These are phyloP conservation scores for Sebastes vulpes DNA, from an alignment of 2,797 vertebrate genomes.

Conservation along the genomic window DNA sequence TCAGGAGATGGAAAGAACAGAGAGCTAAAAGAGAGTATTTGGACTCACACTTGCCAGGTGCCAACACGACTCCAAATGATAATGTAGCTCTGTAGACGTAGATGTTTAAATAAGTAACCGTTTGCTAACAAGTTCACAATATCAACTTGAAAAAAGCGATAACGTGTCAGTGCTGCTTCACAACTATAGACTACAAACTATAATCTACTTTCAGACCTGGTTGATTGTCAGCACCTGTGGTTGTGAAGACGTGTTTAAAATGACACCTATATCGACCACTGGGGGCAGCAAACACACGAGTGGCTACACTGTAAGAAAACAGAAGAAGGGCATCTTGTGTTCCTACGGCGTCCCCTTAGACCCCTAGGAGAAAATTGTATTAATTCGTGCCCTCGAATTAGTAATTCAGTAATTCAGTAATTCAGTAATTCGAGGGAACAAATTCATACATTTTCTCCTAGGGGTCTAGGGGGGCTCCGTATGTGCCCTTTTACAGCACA, in stretches of 20 bases:
- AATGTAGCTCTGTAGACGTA: not conserved
- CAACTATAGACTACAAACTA: too few species aligned
- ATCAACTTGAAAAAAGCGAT: not conserved
- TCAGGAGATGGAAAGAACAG: not conserved
- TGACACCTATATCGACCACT: not conserved
- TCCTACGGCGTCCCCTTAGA: too few species aligned
- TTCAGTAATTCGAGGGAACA: too few species aligned
- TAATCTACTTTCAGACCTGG: not conserved
- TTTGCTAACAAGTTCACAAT: not conserved
- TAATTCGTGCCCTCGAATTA: too few species aligned
- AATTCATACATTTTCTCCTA: too few species aligned
- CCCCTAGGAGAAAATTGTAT: fast-evolving
- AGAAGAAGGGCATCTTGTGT: not conserved
- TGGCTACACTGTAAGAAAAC: not conserved
- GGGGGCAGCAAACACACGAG: not conserved
- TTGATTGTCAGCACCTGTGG: not conserved
- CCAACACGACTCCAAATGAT: not conserved
- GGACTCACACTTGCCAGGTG: not conserved
- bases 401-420: too few species aligned
- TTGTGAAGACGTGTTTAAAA: not conserved
- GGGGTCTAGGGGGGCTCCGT: too few species aligned
- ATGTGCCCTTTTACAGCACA: not conserved
- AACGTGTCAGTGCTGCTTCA: not conserved
- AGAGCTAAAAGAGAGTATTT: not conserved
- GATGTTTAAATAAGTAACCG: too few species aligned